phyloP scores from a whole-genome alignment of 2,113 vertebrate genomes.

The Ameiurus melas region DNA sequence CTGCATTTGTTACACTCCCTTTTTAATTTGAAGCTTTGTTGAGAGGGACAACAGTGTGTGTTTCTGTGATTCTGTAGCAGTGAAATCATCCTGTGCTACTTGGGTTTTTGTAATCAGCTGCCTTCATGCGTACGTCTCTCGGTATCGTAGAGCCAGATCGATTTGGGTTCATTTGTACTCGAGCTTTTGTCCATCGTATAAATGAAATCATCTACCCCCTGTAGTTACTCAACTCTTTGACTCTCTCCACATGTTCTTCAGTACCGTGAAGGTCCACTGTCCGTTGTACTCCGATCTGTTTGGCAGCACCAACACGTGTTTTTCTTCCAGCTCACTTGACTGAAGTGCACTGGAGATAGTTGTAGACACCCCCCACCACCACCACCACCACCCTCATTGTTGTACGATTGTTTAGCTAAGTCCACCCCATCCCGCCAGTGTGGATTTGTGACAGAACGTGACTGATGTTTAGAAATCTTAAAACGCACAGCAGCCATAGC shows the following conservation, averaged over 20 bases:
- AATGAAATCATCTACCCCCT: constrained; percentile 8
- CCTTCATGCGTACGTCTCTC: constrained; percentile 1
- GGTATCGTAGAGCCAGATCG: not conserved
- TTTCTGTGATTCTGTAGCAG: constrained; percentile 39
- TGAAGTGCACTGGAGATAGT: constrained; percentile 59
- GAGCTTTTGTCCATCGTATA: not conserved
- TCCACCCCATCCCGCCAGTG: not conserved
- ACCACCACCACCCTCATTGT: not conserved
- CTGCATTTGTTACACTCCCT: not conserved
- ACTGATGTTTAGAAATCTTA: constrained; percentile 66
- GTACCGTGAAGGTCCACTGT: constrained; percentile 34
- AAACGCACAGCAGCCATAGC: constrained; percentile 74
- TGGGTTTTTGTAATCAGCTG: constrained; percentile 1
- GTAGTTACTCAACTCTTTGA: constrained; percentile 27
- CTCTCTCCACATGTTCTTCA: constrained; percentile 31
- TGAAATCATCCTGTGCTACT: constrained; percentile 19
- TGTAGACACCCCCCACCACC: constrained; percentile 30
- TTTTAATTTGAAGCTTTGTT: not conserved
- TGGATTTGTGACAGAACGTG: constrained; percentile 52
- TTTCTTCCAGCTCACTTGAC: constrained; percentile 55
- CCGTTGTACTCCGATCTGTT: constrained; percentile 37
- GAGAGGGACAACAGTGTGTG: constrained; percentile 22
- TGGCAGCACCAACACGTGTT: constrained; percentile 60
- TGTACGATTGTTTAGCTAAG: constrained; percentile 10
- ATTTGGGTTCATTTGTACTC: not conserved